A percentile compares a stretch with the other conserved stretches of the same genome.
These are phyloP conservation scores for Agapornis canus DNA, from an alignment of 2,797 vertebrate species.

Conservation along the genomic window DNA sequence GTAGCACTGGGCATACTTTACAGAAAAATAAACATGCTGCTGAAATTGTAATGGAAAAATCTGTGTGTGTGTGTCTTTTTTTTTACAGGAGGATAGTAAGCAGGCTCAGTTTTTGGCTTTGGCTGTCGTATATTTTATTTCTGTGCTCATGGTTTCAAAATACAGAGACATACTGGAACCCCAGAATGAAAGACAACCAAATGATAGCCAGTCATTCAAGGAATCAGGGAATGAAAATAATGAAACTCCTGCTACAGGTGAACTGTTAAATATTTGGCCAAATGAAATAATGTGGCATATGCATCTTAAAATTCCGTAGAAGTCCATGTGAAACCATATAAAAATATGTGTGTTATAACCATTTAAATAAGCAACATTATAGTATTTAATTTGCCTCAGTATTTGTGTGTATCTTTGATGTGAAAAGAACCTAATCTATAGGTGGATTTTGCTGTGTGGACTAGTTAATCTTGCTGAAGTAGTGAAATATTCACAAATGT, in stretches of 20 bases:
- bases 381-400: background rate
- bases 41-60: conserved; percentile 43
- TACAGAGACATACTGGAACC: conserved; percentile 98
- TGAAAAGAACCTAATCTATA: background rate
- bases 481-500: background rate
- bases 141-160: conserved; percentile 99
- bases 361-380: background rate
- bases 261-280: background rate
- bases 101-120: conserved; percentile 98
- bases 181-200: conserved; percentile 87
- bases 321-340: background rate
- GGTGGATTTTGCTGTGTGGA: background rate
- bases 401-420: background rate
- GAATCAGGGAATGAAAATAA: conserved; percentile 76
- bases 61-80: background rate
- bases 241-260: conserved; percentile 30
- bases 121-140: conserved; percentile 98
- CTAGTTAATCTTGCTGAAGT: background rate
- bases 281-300: background rate
- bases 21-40: background rate
- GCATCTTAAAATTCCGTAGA: background rate
- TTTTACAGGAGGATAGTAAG: conserved; percentile 94
- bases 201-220: conserved; percentile 78
- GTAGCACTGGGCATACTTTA: background rate
- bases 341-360: background rate